These are phyloP conservation scores for Mormyrus proboscirostris DNA, from an alignment of 2,797 vertebrate species.

Conservation along the genomic window DNA sequence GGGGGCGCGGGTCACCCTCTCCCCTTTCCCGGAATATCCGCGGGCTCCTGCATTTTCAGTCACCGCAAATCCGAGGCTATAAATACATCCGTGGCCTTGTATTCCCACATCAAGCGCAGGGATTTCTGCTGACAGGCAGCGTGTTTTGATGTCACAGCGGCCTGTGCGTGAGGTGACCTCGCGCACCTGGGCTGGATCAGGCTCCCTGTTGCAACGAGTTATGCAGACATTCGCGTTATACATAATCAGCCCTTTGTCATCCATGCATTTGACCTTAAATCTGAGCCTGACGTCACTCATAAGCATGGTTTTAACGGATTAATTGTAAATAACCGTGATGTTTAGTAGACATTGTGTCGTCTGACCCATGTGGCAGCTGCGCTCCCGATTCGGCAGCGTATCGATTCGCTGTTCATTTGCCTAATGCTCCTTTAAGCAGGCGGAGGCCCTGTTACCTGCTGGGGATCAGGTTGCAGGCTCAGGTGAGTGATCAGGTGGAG, in stretches of 20 bases:
- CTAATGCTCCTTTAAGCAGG: background rate
- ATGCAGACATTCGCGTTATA: background rate
- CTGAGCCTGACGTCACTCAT: background rate
- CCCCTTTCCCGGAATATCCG: background rate
- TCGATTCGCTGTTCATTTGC: background rate
- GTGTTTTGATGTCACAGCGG: background rate
- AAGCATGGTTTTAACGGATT: background rate
- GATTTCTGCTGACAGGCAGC: background rate
- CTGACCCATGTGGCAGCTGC: background rate
- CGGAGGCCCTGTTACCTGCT: background rate
- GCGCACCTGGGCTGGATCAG: background rate
- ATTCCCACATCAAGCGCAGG: background rate
- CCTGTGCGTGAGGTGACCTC: background rate
- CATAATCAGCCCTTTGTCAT: background rate
- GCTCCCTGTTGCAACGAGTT: background rate
- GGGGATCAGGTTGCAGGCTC: background rate
- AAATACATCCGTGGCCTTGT: background rate
- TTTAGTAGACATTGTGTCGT: background rate
- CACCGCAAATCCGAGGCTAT: background rate
- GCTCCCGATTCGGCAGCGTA: background rate
- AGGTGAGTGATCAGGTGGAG: slow-evolving; percentile 10
- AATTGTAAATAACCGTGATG: background rate
- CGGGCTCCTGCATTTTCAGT: background rate
- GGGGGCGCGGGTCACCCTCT: background rate
- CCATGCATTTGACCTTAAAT: background rate